Base-by-base conservation (phyloP, 2,797 vertebrate genomes). In the Lutjanus argentimaculatus region DNA sequence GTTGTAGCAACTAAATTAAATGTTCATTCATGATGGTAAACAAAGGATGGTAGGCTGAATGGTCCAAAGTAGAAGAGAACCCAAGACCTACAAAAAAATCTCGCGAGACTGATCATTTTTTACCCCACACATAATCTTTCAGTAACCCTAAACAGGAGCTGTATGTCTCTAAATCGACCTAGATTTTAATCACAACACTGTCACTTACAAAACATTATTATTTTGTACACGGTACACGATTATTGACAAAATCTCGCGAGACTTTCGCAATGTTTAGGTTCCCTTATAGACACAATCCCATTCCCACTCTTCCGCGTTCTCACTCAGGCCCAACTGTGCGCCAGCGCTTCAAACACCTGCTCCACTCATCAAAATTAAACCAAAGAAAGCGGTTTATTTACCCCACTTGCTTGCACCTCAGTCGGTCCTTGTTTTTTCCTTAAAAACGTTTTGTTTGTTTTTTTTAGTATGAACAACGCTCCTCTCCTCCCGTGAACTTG, bases 241-340 rank as follows among this genome's bases (percentile, higher is more conserved):
- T 4, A 36, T 4, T 36, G 4, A 36, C 30, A 36, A 36, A 36
- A 36, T 36, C 30, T 36, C 30, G 30, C 30, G 30, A 36, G 30
- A 36, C 2, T 36, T 36, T 36, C 30, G 2, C 30, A 36, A 36
- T 2, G 2, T 36, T 36, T 36, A 36, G 30, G 30, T 36, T 36
- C 30, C 30, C 30, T 36, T 36, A 2, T 36, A 36, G 30, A 36
- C 30, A 36, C 30, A 73, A 84, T 88, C 88, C 85, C 87, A 89
- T 85, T 88, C 75, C 82, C 79, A 83, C 90, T 93, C 94, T 94
- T 93, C 94, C 94, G 93, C 87, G 70, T 95, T 90, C 77, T 66
- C 89, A 70, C 70, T 82, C 89, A 74, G 85, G 85, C 88, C 90
- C 85, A 16, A 73, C 74, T 81, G 67, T 19, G 78, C 74, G 21